phyloP scores from a whole-genome alignment of 1,140 invertebrate genomes.

The Choristoneura fumiferana region DNA sequence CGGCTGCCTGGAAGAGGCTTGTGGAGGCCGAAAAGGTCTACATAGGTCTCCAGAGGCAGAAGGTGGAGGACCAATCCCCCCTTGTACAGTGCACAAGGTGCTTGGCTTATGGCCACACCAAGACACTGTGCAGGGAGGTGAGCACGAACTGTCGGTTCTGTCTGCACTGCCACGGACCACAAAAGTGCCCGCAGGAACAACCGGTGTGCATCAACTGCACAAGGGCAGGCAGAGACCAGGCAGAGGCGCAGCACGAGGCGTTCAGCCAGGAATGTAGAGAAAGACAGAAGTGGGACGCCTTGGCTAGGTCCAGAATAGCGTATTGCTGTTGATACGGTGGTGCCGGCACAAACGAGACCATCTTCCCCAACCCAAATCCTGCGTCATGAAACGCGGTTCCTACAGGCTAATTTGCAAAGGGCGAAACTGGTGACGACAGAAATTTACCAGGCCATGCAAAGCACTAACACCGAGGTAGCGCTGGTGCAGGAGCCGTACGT shows the following conservation, averaged over 20 bases:
- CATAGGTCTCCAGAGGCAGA: conserved; percentile 25
- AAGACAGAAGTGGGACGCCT: conserved; percentile 29
- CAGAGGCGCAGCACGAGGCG: conserved; percentile 6
- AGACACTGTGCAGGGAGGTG: conserved; percentile 14
- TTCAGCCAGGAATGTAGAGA: conserved; percentile 24
- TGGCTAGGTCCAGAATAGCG: conserved; percentile 27
- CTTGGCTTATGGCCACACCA: conserved; percentile 32
- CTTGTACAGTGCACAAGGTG: conserved; percentile 33
- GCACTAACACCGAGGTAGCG: conserved; percentile 15
- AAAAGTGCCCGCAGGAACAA: conserved; percentile 14
- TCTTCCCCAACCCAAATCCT: not conserved
- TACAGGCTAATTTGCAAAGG: conserved; percentile 33
- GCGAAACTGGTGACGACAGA: conserved; percentile 30
- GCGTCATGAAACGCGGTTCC: conserved; percentile 16
- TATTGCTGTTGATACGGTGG: conserved; percentile 37
- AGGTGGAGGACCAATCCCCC: conserved; percentile 29
- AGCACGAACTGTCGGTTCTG: conserved; percentile 26
- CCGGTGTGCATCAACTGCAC: conserved; percentile 24
- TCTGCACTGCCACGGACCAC: conserved; percentile 15
- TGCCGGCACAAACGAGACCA: not conserved
- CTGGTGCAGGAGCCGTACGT: conserved; percentile 39
- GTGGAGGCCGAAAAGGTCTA: conserved; percentile 24
- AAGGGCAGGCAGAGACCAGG: not conserved
- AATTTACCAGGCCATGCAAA: conserved; percentile 16
- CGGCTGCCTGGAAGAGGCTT: conserved; percentile 20